Base-by-base conservation (phyloP, 92 coral and sea anemone species). In the Metridium senile region DNA sequence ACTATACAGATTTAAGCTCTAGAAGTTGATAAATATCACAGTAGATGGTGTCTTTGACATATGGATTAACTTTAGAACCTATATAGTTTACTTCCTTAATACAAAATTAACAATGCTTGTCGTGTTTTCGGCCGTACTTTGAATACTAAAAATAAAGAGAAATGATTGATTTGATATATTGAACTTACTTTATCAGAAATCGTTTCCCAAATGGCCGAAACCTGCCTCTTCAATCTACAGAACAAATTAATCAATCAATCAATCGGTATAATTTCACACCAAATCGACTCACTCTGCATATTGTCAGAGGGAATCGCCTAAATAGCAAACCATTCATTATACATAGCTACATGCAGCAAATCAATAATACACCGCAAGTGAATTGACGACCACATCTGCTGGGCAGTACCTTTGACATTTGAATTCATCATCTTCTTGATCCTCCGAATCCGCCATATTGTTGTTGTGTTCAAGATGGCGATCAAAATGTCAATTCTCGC, bases 361-460 rank as follows among this genome's bases (percentile, higher is more conserved):
- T 28, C 28, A 80, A 25, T 68, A 19, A 26, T 54, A 64, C 68
- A 52, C 59, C 49, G 59, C 19, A 81, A 62, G 64, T 73, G 58
- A 65, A 28, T 27, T 46, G 26, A 11, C 25, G 32, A 59, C 11
- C 31, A 59, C 32, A 22, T 59, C 66, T 29, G 54, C 33, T 26
- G 62, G 31, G 29, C 43, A 4, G 0, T 75, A 75, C 80, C 80
- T 63, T 62, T 43, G 59, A 28, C 22, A 29, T 62, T 75, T 64
- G 29, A 62, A 25, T 63, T 75, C 26, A 54, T 75, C 33, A 49
- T 62, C 80, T 23, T 75, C 62, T 62, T 75, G 63, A 1, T 62
- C 70, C 54, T 62, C 71, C 9, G 19, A 51, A 51, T 75, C 80
- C 80, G 80, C 80, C 80, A 75, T 75, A 68, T 75, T 75, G 63